These are phyloP conservation scores for Aplocera efformata DNA, from an alignment of 2,888 invertebrate genomes.

Conservation along the genomic window DNA sequence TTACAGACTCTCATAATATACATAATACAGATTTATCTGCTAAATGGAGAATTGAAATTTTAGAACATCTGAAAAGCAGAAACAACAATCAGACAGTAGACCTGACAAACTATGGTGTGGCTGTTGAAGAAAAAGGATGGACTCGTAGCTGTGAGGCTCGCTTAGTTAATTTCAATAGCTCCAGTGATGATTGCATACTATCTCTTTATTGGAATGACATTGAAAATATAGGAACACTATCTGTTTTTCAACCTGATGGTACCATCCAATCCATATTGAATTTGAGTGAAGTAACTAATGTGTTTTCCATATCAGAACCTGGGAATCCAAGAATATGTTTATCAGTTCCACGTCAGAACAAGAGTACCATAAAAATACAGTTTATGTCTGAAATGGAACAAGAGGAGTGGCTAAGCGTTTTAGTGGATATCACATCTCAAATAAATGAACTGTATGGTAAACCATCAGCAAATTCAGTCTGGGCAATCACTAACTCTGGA, in stretches of 20 bases:
- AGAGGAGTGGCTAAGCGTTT: slow-evolving; percentile 93
- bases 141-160: slow-evolving; percentile 90
- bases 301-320: slow-evolving; percentile 89
- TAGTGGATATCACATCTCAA: slow-evolving; percentile 88
- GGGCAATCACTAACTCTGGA: slow-evolving; percentile 89
- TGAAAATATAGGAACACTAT: slow-evolving; percentile 86
- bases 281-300: slow-evolving; percentile 87
- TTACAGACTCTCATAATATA: slow-evolving; percentile 81
- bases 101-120: slow-evolving; percentile 84
- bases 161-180: slow-evolving; percentile 76
- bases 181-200: slow-evolving; percentile 87
- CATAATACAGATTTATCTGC: slow-evolving; percentile 84
- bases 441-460: slow-evolving; percentile 85
- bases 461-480: slow-evolving; percentile 86
- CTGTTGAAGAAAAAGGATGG: slow-evolving; percentile 93
- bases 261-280: slow-evolving; percentile 87
- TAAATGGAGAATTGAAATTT: slow-evolving; percentile 87
- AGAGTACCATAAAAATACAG: slow-evolving; percentile 84
- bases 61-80: slow-evolving; percentile 84
- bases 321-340: slow-evolving; percentile 88
- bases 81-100: slow-evolving; percentile 70
- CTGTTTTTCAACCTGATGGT: slow-evolving; percentile 88
- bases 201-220: slow-evolving; percentile 91
- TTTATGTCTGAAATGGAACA: slow-evolving; percentile 91
- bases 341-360: slow-evolving; percentile 84